Percentiles rank a stretch among this genome's conserved stretches.
These are phyloP conservation scores for Ptilodon capucinus DNA, from an alignment of 2,888 invertebrate genomes.

Conservation along the genomic window DNA sequence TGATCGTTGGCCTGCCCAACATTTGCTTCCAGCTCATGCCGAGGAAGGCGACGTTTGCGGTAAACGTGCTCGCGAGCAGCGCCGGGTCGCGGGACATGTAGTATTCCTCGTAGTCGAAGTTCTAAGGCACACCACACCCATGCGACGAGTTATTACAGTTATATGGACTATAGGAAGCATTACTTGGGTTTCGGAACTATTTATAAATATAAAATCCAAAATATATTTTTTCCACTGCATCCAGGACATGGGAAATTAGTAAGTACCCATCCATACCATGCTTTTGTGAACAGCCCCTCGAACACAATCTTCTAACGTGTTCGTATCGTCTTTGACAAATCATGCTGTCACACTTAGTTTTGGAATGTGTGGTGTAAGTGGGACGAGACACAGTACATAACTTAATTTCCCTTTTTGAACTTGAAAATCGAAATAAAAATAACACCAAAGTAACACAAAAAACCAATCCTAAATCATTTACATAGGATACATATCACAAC, in stretches of 20 bases:
- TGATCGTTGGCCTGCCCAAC: constrained; percentile 97
- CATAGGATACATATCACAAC: not conserved
- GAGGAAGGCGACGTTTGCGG: constrained; percentile 96
- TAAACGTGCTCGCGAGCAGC: constrained; percentile 96
- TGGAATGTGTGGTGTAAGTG: too few relatives aligned
- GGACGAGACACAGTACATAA: too few relatives aligned
- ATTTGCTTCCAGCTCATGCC: constrained; percentile 98
- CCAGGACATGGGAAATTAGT: too few relatives aligned
- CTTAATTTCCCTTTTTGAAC: too few relatives aligned
- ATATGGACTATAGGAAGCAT: not conserved
- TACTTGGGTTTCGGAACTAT: not conserved
- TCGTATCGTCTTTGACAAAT: too few relatives aligned
- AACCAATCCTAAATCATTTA: not conserved
- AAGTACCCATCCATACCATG: too few relatives aligned
- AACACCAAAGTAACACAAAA: not conserved
- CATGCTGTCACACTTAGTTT: too few relatives aligned
- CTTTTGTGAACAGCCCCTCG: too few relatives aligned
- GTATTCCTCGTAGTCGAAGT: constrained; percentile 96
- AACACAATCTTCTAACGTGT: too few relatives aligned
- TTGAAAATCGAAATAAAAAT: not conserved
- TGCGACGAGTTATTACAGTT: constrained; percentile 47
- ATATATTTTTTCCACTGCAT: too few relatives aligned
- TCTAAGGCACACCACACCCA: constrained; percentile 83
- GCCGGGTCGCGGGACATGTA: constrained; percentile 98
- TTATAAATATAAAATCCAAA: too few relatives aligned